A percentile compares a stretch with the other conserved stretches of the same genome.
Conservation (phyloP, 2,888 invertebrate species). For the Dysmachus trigonus region DNA sequence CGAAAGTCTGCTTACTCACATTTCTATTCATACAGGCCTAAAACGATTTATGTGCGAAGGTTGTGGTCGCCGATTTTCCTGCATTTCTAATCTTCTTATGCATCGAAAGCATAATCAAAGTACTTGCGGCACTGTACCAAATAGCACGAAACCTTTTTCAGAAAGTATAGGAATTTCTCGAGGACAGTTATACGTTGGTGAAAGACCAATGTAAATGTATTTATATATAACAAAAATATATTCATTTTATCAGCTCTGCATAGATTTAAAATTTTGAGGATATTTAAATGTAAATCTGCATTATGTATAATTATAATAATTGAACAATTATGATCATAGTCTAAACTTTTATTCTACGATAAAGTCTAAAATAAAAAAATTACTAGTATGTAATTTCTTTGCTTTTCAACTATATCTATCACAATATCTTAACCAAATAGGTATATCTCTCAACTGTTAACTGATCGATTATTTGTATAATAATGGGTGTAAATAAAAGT, state of each 20-base stretch:
- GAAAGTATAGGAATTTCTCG: background rate
- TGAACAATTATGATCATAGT: no score
- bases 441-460: no score
- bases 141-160: constrained; percentile 59
- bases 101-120: constrained; percentile 65
- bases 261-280: no score
- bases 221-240: background rate
- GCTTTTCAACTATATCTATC: no score
- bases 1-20: constrained; percentile 66
- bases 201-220: constrained; percentile 3
- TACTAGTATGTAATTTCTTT: no score
- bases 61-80: constrained; percentile 67
- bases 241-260: no score
- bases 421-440: no score
- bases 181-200: constrained; percentile 10
- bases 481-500: background rate
- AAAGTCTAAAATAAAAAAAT: no score
- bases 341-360: no score
- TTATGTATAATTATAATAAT: no score
- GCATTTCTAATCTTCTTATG: constrained; percentile 66
- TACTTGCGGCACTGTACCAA: constrained; percentile 63
- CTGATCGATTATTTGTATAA: background rate
- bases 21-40: constrained; percentile 66
- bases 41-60: constrained; percentile 66
- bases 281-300: background rate